phyloP scores from a whole-genome alignment of 1,140 invertebrate species.

The Limonius californicus region DNA sequence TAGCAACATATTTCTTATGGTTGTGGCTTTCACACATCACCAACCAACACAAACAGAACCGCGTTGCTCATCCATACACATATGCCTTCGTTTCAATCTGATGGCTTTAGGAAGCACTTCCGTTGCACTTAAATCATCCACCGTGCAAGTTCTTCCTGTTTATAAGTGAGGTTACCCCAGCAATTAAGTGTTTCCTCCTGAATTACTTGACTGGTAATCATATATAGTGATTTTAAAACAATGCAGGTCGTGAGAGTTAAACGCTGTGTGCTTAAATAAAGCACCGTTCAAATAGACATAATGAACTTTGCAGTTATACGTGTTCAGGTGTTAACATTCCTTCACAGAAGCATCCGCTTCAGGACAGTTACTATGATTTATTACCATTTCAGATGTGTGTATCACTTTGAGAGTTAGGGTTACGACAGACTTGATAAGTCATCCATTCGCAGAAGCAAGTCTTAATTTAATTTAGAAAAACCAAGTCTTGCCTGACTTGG shows the following conservation, averaged over 20 bases:
- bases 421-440: too few species aligned
- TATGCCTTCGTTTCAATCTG: slow-evolving; percentile 24
- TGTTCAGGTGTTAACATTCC: neutral
- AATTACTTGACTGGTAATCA: neutral
- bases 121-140: slow-evolving; percentile 27
- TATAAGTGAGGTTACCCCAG: slow-evolving; percentile 1
- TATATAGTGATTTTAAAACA: neutral
- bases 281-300: neutral
- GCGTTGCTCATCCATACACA: neutral
- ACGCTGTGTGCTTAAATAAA: neutral
- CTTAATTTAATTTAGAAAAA: too few species aligned
- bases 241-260: slow-evolving; percentile 1
- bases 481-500: neutral
- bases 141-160: slow-evolving; percentile 22
- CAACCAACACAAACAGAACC: neutral
- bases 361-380: too few species aligned
- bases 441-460: too few species aligned
- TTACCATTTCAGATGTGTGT: too few species aligned
- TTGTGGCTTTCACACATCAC: neutral
- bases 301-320: neutral
- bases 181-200: slow-evolving; percentile 3
- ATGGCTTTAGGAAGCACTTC: slow-evolving; percentile 28
- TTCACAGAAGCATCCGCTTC: neutral
- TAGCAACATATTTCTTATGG: too few species aligned
- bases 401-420: too few species aligned